Conservation (phyloP, 2,797 vertebrate species). For the Amblyraja radiata region DNA sequence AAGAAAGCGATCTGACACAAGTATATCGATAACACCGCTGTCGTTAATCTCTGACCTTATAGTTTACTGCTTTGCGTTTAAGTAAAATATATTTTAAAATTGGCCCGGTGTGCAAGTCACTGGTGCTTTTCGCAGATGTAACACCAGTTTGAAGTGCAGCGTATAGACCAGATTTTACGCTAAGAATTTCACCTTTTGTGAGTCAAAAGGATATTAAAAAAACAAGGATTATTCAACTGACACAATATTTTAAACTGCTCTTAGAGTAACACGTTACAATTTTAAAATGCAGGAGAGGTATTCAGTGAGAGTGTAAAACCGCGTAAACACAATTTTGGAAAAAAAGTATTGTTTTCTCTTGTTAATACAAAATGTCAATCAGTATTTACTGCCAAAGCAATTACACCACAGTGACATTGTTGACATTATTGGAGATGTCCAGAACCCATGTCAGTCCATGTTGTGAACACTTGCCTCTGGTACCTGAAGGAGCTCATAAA, state of each 20-base stretch:
- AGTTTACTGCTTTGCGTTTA: neutral
- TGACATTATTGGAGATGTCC: neutral
- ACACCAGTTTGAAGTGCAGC: neutral
- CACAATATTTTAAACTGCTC: constrained; percentile 47
- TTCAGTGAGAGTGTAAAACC: constrained; percentile 1
- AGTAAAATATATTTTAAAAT: neutral
- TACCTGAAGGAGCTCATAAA: neutral
- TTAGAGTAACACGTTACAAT: constrained; percentile 42
- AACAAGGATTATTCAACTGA: constrained; percentile 58
- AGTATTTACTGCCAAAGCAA: constrained; percentile 24
- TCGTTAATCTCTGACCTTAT: neutral
- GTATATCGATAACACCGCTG: neutral
- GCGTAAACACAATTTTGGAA: neutral
- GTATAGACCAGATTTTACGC: neutral
- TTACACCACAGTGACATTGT: neutral
- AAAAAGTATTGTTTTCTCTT: neutral
- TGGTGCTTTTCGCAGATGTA: neutral
- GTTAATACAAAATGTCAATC: neutral
- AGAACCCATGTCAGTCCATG: neutral
- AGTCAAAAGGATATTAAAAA: neutral
- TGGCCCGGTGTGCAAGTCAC: neutral
- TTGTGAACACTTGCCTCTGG: neutral
- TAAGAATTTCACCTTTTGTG: neutral
- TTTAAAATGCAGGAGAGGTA: constrained; percentile 25
- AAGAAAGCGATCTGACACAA: neutral